Evolutionary conservation across 2,113 vertebrate genomes (phyloP), one percentile per base, ranked within the genome.

Genomic region (Pelecanoides urinatrix): DNA sequence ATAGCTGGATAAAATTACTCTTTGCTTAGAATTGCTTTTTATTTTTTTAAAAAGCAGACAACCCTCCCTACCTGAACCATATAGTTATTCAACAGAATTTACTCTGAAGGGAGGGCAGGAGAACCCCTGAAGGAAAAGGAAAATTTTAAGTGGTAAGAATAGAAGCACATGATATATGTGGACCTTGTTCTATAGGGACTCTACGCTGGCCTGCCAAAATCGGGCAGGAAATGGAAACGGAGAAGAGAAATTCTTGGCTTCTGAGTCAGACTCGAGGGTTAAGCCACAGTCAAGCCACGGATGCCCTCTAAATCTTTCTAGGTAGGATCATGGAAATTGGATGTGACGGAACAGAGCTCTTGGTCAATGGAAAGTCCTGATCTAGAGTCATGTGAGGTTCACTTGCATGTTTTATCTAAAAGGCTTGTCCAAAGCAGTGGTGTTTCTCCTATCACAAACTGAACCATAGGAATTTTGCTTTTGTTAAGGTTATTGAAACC

Each of bases 221-320:
- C 22, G 29, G 34, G 50, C 81, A 96, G 87, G 85, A 96, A 95
- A 86, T 90, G 70, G 90, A 82, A 94, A 89, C 0, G 0, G 73
- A 79, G 66, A 92, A 74, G 82, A 93, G 34, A 88, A 91, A 96
- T 88, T 91, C 59, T 83, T 93, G 77, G 22, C 23, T 85, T 86
- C 55, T 89, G 95, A 92, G 83, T 85, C 83, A 87, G 42, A 78
- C n/a, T 88, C 0, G 0, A 96, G 58, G 82, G 80, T 96, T 93
- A 90, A 88, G 74, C 85, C 74, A n/a, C 58, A 93, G 77, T 20
- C 61, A 92, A 87, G n/a, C 5, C 61, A 72, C 4, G 5, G 52
- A 77, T 93, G 68, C 75, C 65, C 55, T 90, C 87, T 95, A 88
- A 88, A 86, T 95, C 59, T 81, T 90, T 92, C 45, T 86, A 86